Evolutionary conservation across 2,888 invertebrate species (phyloP).

Genomic region (Ennomos erosarius): DNA sequence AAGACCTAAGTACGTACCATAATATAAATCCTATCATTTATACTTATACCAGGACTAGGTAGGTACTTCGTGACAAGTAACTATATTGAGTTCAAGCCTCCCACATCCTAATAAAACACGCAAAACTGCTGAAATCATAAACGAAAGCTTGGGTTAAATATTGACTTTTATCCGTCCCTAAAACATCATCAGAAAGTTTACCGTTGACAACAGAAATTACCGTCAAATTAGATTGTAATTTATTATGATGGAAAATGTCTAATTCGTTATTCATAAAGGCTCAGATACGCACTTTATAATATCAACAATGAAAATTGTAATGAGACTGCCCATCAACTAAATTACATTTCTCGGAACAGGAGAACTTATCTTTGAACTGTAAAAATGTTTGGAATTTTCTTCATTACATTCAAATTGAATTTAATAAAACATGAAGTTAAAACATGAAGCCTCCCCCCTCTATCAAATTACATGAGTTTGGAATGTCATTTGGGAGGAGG

Average conservation of each 20-base stretch:
- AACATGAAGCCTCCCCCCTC: conserved; percentile 15
- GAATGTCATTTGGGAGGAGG: conserved; percentile 16
- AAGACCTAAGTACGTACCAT: too few species aligned
- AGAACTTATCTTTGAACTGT: conserved; percentile 27
- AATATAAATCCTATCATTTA: too few species aligned
- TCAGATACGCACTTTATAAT: conserved; percentile 22
- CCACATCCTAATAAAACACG: too few species aligned
- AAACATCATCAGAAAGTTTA: background rate
- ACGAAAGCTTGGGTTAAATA: too few species aligned
- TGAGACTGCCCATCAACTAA: conserved; percentile 23
- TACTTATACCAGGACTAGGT: too few species aligned
- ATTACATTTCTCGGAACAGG: conserved; percentile 30
- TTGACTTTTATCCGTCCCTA: too few species aligned
- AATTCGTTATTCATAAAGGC: conserved; percentile 23
- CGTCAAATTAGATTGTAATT: conserved; percentile 17
- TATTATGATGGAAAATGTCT: conserved; percentile 15
- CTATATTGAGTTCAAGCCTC: too few species aligned
- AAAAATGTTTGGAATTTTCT: conserved; percentile 31
- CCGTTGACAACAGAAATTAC: conserved; percentile 13
- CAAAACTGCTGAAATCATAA: too few species aligned
- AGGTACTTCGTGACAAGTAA: too few species aligned
- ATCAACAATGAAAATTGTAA: conserved; percentile 27
- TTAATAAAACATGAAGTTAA: conserved; percentile 31
- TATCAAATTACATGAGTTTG: conserved; percentile 30
- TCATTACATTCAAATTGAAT: conserved; percentile 32